These are phyloP conservation scores for Callorhinus ursinus DNA, from an alignment of 2,113 vertebrate genomes.

Conservation along the genomic window DNA sequence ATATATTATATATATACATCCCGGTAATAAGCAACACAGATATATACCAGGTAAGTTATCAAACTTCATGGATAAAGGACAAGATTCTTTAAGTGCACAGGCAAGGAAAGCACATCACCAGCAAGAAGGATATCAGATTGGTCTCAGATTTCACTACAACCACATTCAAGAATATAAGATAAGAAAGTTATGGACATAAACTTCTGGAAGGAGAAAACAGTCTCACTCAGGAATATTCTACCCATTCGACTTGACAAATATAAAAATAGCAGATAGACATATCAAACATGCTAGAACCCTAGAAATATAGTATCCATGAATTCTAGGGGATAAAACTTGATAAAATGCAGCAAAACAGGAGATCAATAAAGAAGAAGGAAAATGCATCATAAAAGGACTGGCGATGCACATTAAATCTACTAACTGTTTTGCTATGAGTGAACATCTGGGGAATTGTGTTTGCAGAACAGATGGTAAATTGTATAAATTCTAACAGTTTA, in stretches of 20 bases:
- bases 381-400: constrained; percentile 5
- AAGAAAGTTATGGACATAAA: background rate
- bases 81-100: background rate
- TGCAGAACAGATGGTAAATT: constrained; percentile 54
- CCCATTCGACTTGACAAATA: background rate
- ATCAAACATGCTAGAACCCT: background rate
- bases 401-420: constrained; percentile 20
- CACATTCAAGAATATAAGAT: background rate
- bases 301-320: background rate
- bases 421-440: constrained; percentile 32
- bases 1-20: background rate
- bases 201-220: background rate
- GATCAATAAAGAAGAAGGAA: background rate
- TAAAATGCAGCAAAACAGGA: background rate
- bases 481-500: constrained; percentile 46
- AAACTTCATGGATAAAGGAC: background rate
- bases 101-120: background rate
- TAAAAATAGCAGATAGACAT: background rate
- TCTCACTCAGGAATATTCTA: background rate
- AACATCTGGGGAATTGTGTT: constrained; percentile 47
- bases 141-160: background rate
- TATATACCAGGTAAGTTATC: background rate
- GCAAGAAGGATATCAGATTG: background rate
- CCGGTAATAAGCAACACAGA: background rate
- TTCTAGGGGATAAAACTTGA: background rate